Evolutionary conservation across 2,797 vertebrate species (phyloP), one percentile per base, ranked within the genome.

Genomic region (Orestias chungarensis): DNA sequence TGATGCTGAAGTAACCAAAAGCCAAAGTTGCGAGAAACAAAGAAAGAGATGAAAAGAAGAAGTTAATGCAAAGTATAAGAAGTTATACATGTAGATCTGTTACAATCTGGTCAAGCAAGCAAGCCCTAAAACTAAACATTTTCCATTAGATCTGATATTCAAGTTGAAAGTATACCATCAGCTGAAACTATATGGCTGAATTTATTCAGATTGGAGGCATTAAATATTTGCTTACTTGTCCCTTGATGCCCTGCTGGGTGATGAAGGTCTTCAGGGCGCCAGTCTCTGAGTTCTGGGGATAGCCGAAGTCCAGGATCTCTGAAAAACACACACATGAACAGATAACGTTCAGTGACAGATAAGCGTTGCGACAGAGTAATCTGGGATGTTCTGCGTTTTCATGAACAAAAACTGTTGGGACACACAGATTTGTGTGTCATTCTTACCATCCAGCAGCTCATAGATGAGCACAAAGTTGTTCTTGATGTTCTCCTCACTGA

Each of bases 391-490:
- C n/a, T 15, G 40, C n/a, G n/a, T n/a, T n/a, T n/a, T n/a, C n/a
- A n/a, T n/a, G n/a, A n/a, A n/a, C n/a, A n/a, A n/a, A n/a, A n/a
- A n/a, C n/a, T 1, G 2, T 4, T 61, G 23, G 64, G 73, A 62
- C 10, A 25, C 23, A 25, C 47, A n/a, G n/a, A n/a, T n/a, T n/a
- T n/a, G 49, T 10, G 49, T 11, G n/a, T 12, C 12, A 4, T 38
- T 46, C 86, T 62, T 93, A 99, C 98, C 98, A 38, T 99, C 98
- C 90, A 99, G 94, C 66, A 99, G 94, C 93, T 99, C 98, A 15
- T 99, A 99, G 91, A 99, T 99, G 75, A 99, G 95, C 87, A 99
- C 98, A 18, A 99, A 99, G 95, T 99, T 99, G 94, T 99, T 99
- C 94, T 99, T 99, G 94, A 99, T 99, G 93, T 99, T 99, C 91